phyloP scores from a whole-genome alignment of 2,888 invertebrate species.

The Rhopalosiphum nymphaeae region DNA sequence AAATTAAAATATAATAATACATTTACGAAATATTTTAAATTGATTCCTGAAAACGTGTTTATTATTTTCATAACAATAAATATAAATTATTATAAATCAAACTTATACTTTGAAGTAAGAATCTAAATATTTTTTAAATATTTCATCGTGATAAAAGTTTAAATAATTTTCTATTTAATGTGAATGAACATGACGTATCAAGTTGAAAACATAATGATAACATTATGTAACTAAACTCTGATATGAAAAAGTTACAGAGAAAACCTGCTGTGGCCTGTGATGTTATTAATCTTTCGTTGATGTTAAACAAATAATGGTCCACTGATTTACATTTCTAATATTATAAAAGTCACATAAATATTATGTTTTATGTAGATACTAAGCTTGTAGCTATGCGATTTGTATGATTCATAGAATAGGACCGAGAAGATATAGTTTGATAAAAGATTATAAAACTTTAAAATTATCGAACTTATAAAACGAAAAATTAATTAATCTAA shows the following conservation, averaged over 20 bases:
- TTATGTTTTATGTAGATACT: neutral
- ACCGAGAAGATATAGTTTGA: neutral
- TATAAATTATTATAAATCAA: neutral
- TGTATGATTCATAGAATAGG: neutral
- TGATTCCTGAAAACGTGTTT: neutral
- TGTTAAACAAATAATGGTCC: neutral
- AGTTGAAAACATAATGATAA: neutral
- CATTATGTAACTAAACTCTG: neutral
- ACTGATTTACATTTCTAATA: neutral
- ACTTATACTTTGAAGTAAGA: neutral
- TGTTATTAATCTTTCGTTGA: neutral
- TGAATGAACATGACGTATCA: neutral
- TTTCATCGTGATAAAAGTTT: neutral
- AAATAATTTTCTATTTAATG: neutral
- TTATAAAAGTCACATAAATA: constrained; percentile 10
- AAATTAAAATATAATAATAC: neutral
- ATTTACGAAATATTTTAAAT: neutral
- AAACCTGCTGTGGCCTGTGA: neutral
- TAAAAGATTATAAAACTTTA: neutral
- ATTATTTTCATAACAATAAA: neutral
- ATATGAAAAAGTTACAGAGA: neutral
- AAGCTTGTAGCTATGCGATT: neutral
- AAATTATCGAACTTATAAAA: neutral
- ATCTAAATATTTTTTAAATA: neutral
- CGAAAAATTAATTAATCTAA: constrained; percentile 10